phyloP scores from a whole-genome alignment of 2,113 vertebrate genomes.

The Limanda limanda region DNA sequence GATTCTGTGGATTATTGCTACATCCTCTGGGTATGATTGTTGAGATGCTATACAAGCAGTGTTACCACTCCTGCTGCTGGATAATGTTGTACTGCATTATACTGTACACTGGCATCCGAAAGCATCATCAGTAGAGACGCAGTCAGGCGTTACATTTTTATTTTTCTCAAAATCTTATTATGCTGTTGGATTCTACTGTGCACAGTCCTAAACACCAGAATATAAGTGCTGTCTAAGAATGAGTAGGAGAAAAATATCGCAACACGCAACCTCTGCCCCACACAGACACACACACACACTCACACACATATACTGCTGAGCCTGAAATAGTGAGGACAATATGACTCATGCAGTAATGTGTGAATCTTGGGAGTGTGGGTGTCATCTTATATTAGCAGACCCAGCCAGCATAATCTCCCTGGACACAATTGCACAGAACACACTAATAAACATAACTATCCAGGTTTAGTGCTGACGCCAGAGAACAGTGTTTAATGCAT shows the following conservation, averaged over 20 bases:
- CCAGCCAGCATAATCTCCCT: conserved; percentile 44
- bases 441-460: conserved; percentile 49
- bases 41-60: too few species aligned
- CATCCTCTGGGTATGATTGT: too few species aligned
- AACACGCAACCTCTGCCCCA: conserved; percentile 1
- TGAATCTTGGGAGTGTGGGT: conserved; percentile 52
- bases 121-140: too few species aligned
- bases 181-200: background rate
- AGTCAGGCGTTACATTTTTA: background rate
- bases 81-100: too few species aligned
- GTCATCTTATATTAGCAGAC: conserved; percentile 61
- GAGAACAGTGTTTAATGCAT: conserved; percentile 30
- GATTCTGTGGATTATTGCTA: too few species aligned
- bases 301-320: conserved; percentile 21
- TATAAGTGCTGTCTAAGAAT: conserved; percentile 21
- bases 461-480: conserved; percentile 37
- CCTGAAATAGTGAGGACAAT: conserved; percentile 64
- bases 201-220: background rate
- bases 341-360: conserved; percentile 67
- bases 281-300: background rate
- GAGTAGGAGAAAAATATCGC: conserved; percentile 14
- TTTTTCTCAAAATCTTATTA: background rate
- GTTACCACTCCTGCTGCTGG: too few species aligned
- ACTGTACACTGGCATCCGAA: too few species aligned
- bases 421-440: conserved; percentile 43